Conservation (phyloP, 2,113 vertebrate species). For the Pyxicephalus adspersus region DNA sequence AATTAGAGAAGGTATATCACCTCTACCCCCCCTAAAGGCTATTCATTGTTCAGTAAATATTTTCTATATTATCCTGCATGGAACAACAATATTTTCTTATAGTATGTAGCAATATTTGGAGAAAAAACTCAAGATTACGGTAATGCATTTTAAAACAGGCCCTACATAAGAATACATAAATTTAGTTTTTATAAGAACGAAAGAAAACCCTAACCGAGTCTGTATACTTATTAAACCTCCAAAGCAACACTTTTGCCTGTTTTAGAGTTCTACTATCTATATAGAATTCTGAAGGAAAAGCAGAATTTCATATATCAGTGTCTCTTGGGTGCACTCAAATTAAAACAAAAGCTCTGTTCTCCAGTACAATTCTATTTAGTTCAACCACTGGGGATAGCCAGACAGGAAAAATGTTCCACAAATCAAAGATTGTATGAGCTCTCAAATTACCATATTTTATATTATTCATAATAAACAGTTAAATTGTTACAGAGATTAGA, state of each 20-base stretch:
- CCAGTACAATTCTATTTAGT: constrained; percentile 47
- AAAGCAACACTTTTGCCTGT: constrained; percentile 23
- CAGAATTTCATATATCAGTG: constrained; percentile 48
- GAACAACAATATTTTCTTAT: no score
- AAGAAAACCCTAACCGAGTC: neutral
- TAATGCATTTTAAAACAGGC: no score
- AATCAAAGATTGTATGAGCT: constrained; percentile 44
- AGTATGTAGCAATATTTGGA: no score
- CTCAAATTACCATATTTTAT: constrained; percentile 24
- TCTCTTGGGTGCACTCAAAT: constrained; percentile 49
- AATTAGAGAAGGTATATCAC: no score
- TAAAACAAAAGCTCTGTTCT: constrained; percentile 51
- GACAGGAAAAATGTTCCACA: constrained; percentile 33
- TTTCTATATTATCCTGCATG: no score
- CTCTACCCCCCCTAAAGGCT: no score
- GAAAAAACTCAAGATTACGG: no score
- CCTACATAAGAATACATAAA: neutral
- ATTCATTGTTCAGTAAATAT: no score
- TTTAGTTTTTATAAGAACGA: neutral
- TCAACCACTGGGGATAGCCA: constrained; percentile 17
- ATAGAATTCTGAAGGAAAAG: constrained; percentile 30
- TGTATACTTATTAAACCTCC: constrained; percentile 10
- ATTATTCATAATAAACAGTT: constrained; percentile 51
- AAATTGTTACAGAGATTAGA: constrained; percentile 29
- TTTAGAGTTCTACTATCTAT: constrained; percentile 31